Conservation (phyloP, 2,888 invertebrate species). For the Troglohyphantes excavatus region DNA sequence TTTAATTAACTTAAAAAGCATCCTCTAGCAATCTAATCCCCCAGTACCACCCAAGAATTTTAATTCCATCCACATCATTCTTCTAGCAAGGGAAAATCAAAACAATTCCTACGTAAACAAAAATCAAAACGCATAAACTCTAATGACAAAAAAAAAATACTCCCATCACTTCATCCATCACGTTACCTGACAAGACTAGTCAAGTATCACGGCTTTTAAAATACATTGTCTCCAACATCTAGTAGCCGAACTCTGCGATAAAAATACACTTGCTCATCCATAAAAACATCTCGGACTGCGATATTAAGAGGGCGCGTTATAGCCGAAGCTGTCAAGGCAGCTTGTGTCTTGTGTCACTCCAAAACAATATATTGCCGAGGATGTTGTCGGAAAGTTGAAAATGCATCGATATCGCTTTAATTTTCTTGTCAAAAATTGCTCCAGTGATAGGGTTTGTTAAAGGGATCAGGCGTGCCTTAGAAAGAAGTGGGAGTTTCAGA, state of each 20-base stretch:
- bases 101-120: too few relatives aligned
- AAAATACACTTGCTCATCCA: constrained; percentile 60
- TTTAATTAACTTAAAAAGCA: too few relatives aligned
- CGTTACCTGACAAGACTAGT: constrained; percentile 35
- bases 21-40: too few relatives aligned
- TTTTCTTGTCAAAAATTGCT: constrained; percentile 69
- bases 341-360: constrained; percentile 53
- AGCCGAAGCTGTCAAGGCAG: constrained; percentile 51
- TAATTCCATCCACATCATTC: too few relatives aligned
- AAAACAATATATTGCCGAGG: constrained; percentile 54
- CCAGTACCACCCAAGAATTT: too few relatives aligned
- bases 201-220: constrained; percentile 34
- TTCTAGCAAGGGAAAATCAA: too few relatives aligned
- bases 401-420: constrained; percentile 51
- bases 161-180: constrained; percentile 37
- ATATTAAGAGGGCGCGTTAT: constrained; percentile 29
- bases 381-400: constrained; percentile 6
- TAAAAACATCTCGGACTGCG: constrained; percentile 50
- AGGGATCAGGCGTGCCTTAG: not conserved
- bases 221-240: constrained; percentile 44
- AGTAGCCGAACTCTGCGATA: constrained; percentile 32
- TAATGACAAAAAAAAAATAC: constrained; percentile 47
- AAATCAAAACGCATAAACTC: constrained; percentile 11
- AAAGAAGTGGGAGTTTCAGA: not conserved
- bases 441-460: constrained; percentile 14